Evolutionary conservation across 2,797 vertebrate species (phyloP).

Genomic region (Myotis myotis): DNA sequence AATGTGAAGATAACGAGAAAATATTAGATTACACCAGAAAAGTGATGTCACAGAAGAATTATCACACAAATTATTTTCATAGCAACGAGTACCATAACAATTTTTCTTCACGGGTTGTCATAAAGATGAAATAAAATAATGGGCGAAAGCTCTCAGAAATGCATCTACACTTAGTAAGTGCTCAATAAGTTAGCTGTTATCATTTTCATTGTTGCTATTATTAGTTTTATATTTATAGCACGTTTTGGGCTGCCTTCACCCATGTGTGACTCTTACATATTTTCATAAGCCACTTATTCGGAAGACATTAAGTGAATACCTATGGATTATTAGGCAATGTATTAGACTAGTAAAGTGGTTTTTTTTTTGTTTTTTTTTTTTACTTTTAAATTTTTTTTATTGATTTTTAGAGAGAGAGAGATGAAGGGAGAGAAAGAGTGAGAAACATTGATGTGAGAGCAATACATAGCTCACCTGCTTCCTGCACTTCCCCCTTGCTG

Average conservation of each 20-base stretch:
- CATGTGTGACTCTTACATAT: neutral
- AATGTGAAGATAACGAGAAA: constrained; percentile 7
- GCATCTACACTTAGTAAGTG: neutral
- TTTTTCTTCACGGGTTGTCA: constrained; percentile 16
- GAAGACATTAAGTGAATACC: neutral
- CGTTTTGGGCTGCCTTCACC: neutral
- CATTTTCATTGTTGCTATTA: neutral
- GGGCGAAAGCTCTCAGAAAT: neutral
- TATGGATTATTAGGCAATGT: neutral
- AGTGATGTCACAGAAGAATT: constrained; percentile 16
- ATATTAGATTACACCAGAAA: neutral
- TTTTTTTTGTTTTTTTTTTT: neutral
- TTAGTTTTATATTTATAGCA: neutral
- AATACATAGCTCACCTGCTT: no score
- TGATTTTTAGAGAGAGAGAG: neutral
- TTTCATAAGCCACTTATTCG: neutral
- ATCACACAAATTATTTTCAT: constrained; percentile 44
- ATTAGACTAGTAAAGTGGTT: neutral
- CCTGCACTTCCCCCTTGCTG: neutral
- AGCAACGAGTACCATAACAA: neutral
- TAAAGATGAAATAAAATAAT: neutral
- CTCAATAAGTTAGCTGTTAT: neutral
- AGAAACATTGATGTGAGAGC: neutral
- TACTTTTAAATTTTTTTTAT: neutral
- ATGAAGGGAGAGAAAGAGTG: neutral